A percentile compares a stretch with the other conserved stretches of the same genome.
Conservation (phyloP, 2,888 invertebrate species). For the Ecliptopera silaceata region DNA sequence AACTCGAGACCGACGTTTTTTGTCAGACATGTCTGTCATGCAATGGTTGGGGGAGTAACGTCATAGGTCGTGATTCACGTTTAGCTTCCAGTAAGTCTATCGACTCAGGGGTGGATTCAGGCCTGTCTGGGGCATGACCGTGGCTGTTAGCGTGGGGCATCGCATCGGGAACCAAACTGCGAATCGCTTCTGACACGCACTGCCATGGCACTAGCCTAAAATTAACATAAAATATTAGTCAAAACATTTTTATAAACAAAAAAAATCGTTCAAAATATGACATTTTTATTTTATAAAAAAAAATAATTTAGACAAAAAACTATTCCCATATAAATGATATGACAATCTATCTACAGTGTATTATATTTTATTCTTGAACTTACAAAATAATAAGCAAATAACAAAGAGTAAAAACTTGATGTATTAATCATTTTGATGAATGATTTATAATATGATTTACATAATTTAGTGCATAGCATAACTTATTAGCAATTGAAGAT, state of each 20-base stretch:
- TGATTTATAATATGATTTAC: too few relatives aligned
- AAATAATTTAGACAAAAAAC: too few relatives aligned
- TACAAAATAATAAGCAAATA: too few relatives aligned
- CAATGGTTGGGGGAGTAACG: constrained; percentile 63
- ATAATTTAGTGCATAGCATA: too few relatives aligned
- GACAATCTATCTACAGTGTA: too few relatives aligned
- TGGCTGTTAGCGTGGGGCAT: constrained; percentile 65
- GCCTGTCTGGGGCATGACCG: constrained; percentile 19
- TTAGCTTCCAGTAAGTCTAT: constrained; percentile 27
- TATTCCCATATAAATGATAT: too few relatives aligned
- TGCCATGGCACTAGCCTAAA: constrained; percentile 90
- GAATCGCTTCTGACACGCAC: constrained; percentile 85
- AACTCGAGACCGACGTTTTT: constrained; percentile 6
- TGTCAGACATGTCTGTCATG: constrained; percentile 61
- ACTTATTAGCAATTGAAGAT: too few relatives aligned
- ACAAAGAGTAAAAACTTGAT: too few relatives aligned
- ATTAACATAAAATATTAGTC: constrained; percentile 29
- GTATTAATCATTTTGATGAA: too few relatives aligned
- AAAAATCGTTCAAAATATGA: too few relatives aligned
- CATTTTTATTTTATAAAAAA: too few relatives aligned
- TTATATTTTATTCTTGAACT: too few relatives aligned
- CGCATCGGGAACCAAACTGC: constrained; percentile 87
- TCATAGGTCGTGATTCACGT: constrained; percentile 64
- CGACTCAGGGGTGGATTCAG: constrained; percentile 14
- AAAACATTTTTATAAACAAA: not conserved